Evolutionary conservation across 2,888 invertebrate species (phyloP).

Genomic region (Agonopterix alstromeriana): DNA sequence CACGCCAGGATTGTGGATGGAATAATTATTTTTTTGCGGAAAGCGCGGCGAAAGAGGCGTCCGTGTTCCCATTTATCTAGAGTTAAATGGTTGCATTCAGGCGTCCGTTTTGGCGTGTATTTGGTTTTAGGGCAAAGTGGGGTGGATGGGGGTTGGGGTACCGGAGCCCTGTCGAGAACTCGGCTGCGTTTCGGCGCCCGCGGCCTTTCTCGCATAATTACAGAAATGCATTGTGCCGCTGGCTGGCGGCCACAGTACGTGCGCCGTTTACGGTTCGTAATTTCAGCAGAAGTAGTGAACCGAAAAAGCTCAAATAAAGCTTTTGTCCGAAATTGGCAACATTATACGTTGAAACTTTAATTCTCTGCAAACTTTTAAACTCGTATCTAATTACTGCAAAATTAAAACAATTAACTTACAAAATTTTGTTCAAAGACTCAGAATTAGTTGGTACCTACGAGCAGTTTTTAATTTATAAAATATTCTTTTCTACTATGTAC

Average conservation of each 20-base stretch:
- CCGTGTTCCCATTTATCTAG: slow-evolving; percentile 44
- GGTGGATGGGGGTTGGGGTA: slow-evolving; percentile 10
- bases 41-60: slow-evolving; percentile 23
- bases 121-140: slow-evolving; percentile 22
- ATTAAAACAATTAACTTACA: background rate
- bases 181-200: slow-evolving; percentile 32
- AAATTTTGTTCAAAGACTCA: background rate
- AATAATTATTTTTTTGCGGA: slow-evolving; percentile 49
- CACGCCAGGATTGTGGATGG: slow-evolving; percentile 17
- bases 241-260: slow-evolving; percentile 35
- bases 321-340: slow-evolving; percentile 26
- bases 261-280: slow-evolving; percentile 45
- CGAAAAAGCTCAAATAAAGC: slow-evolving; percentile 38
- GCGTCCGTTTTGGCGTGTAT: slow-evolving; percentile 33
- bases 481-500: no score
- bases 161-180: slow-evolving; percentile 13
- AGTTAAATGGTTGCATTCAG: slow-evolving; percentile 46
- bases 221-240: slow-evolving; percentile 60
- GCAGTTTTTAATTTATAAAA: no score
- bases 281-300: slow-evolving; percentile 47
- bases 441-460: background rate
- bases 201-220: slow-evolving; percentile 61
- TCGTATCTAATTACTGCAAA: background rate
- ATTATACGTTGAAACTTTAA: slow-evolving; percentile 1
- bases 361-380: slow-evolving; percentile 1